Percentiles rank a stretch among this genome's conserved stretches.
These are phyloP conservation scores for Oncorhynchus masou DNA, from an alignment of 2,113 vertebrate species.

Conservation along the genomic window DNA sequence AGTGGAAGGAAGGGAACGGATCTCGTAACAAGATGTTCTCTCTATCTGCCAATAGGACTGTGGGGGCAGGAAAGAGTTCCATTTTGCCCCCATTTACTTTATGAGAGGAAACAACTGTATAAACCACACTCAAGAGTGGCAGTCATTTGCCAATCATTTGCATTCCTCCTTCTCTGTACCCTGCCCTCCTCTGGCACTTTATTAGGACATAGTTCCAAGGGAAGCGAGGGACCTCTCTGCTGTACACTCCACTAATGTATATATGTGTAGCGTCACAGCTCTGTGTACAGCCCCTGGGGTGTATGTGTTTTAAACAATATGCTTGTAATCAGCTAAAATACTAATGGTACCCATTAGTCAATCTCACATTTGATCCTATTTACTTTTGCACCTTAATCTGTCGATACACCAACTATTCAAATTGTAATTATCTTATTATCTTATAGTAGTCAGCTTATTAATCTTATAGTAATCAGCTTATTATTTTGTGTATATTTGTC, in stretches of 20 bases:
- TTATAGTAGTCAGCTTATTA: neutral
- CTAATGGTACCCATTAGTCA: neutral
- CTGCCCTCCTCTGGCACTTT: neutral
- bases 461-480: neutral
- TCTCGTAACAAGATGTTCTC: neutral
- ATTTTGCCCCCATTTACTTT: neutral
- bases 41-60: neutral
- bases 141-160: conserved; percentile 2
- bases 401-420: neutral
- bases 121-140: neutral
- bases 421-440: neutral
- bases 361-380: neutral
- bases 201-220: neutral
- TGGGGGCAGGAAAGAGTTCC: neutral
- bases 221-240: neutral
- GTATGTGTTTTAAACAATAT: neutral
- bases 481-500: neutral
- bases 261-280: neutral
- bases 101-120: neutral
- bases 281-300: neutral
- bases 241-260: neutral
- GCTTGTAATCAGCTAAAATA: conserved; percentile 4
- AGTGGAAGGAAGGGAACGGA: neutral
- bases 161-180: conserved; percentile 3
- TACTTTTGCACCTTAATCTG: neutral